phyloP scores from a whole-genome alignment of 1,140 invertebrate species.

The Scaptomyza montana region DNA sequence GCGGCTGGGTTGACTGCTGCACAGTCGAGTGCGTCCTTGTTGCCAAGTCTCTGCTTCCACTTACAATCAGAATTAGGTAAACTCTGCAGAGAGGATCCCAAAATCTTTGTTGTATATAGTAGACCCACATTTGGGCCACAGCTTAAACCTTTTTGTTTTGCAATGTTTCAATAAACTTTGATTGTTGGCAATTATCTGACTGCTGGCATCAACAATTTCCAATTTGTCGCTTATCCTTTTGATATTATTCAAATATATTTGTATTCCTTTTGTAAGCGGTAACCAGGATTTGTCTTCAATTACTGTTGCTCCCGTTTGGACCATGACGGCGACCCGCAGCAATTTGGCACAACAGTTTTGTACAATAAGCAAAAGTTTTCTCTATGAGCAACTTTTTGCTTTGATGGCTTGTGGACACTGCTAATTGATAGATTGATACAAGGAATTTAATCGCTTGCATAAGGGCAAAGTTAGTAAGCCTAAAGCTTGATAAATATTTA shows the following conservation, averaged over 20 bases:
- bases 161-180: conserved; percentile 78
- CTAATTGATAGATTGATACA: conserved; percentile 51
- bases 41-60: conserved; percentile 21
- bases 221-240: conserved; percentile 68
- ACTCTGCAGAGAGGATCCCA: not conserved
- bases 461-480: not conserved
- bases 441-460: conserved; percentile 22
- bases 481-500: not conserved
- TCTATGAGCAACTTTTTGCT: not conserved
- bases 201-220: conserved; percentile 60
- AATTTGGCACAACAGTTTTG: conserved; percentile 53
- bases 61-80: conserved; percentile 8
- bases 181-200: conserved; percentile 77
- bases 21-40: not conserved
- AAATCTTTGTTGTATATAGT: conserved; percentile 4
- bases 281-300: conserved; percentile 69
- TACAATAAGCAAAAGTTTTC: conserved; percentile 34
- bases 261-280: conserved; percentile 15
- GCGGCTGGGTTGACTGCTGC: not conserved
- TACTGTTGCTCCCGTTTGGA: conserved; percentile 48
- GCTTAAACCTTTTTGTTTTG: conserved; percentile 27
- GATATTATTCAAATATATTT: conserved; percentile 56
- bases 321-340: conserved; percentile 65
- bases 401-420: not conserved
- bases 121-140: conserved; percentile 10